phyloP scores from a whole-genome alignment of 2,113 vertebrate species.

The Atrichornis clamosus region DNA sequence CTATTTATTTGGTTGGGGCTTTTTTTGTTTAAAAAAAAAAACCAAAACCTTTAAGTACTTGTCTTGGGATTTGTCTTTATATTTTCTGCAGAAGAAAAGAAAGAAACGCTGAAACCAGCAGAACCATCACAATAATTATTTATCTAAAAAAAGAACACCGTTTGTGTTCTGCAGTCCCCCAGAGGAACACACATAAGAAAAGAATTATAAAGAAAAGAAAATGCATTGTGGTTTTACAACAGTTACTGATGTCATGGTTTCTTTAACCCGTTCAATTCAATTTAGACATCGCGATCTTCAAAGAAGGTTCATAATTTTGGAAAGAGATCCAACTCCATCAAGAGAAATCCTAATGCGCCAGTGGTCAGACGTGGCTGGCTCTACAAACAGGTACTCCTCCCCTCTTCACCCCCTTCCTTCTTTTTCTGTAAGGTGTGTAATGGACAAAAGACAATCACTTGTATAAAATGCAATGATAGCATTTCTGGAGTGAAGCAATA shows the following conservation, averaged over 20 bases:
- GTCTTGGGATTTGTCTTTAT: constrained; percentile 2
- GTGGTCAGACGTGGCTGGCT: constrained; percentile 93
- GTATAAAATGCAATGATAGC: not conserved
- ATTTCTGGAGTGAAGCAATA: not conserved
- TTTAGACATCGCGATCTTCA: constrained; percentile 89
- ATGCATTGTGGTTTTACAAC: not conserved
- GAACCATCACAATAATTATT: not conserved
- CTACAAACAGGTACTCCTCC: constrained; percentile 89
- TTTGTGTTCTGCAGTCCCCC: not conserved
- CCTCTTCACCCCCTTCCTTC: not conserved
- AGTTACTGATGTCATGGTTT: not conserved
- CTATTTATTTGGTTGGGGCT: not conserved
- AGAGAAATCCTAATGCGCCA: constrained; percentile 92
- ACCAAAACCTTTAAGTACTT: not conserved
- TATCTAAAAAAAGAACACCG: not conserved
- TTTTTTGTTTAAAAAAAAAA: not conserved
- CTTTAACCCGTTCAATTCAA: constrained; percentile 29
- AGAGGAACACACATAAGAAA: not conserved
- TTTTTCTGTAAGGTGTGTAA: not conserved
- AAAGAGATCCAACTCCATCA: constrained; percentile 96
- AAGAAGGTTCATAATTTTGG: constrained; percentile 98
- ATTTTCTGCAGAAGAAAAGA: not conserved
- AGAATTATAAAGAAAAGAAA: not conserved
- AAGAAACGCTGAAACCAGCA: constrained; percentile 24
- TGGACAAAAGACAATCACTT: not conserved